Evolutionary conservation across 2,113 vertebrate species (phyloP).

Genomic region (Gavialis gangeticus): DNA sequence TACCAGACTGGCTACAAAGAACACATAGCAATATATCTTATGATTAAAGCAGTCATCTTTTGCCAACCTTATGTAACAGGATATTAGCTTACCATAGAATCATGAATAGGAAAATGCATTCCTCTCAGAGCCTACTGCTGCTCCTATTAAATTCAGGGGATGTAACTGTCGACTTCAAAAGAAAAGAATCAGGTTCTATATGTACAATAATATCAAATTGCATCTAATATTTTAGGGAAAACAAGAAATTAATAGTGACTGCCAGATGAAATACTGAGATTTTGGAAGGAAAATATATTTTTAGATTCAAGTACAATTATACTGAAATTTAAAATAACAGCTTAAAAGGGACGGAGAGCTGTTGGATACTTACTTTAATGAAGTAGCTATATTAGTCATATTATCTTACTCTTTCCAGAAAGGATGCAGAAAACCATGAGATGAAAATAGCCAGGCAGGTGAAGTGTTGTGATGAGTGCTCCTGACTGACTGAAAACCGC

Average conservation of each 20-base stretch:
- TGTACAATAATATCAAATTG: not conserved
- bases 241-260: not conserved
- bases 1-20: not conserved
- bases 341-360: not conserved
- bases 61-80: not conserved
- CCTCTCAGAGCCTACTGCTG: not conserved
- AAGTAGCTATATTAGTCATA: accelerated
- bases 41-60: not conserved
- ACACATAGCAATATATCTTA: not conserved
- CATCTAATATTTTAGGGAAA: not conserved
- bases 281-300: not conserved
- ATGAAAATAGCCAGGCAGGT: not conserved
- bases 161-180: accelerated
- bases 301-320: not conserved
- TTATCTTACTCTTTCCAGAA: not conserved
- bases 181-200: not conserved
- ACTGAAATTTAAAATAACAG: not conserved
- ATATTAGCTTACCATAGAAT: not conserved
- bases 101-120: not conserved
- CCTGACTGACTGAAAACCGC: not conserved
- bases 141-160: accelerated
- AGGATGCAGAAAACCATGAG: constrained; percentile 1
- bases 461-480: not conserved
- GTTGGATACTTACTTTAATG: not conserved
- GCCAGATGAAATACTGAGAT: not conserved